Evolutionary conservation across 2,888 invertebrate species (phyloP).

Genomic region (Calameuta idolon): DNA sequence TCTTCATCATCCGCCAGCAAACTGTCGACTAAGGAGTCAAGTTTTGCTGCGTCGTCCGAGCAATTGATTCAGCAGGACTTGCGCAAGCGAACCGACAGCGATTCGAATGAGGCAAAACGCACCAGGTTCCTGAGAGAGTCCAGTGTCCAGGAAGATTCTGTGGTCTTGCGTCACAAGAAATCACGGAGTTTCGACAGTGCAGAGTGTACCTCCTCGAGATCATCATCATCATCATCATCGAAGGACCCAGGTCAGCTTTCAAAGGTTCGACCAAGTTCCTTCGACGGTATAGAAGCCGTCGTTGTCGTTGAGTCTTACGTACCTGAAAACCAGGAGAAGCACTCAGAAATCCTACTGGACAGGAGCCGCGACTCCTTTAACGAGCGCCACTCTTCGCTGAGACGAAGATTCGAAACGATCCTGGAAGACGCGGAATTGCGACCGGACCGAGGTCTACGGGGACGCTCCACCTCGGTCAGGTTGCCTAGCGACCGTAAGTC

Average conservation of each 20-base stretch:
- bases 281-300: not conserved
- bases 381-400: constrained; percentile 48
- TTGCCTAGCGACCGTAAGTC: constrained; percentile 47
- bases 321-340: not conserved
- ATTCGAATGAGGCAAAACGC: not conserved
- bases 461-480: constrained; percentile 35
- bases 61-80: not conserved
- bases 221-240: too few species aligned
- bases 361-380: constrained; percentile 12
- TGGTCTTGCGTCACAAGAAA: not conserved
- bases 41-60: not conserved
- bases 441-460: constrained; percentile 19
- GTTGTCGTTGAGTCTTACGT: not conserved
- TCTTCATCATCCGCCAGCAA: not conserved
- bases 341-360: constrained; percentile 28
- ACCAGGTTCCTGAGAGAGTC: not conserved
- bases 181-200: not conserved
- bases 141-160: not conserved
- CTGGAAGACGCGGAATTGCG: constrained; percentile 49
- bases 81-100: not conserved
- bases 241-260: too few species aligned
- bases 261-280: too few species aligned
- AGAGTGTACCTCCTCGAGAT: too few species aligned
- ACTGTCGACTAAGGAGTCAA: not conserved
- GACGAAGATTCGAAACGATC: constrained; percentile 55